Evolutionary conservation across 1,140 invertebrate species (phyloP), one percentile per base, ranked within the genome.

Genomic region (Sinella curviseta): DNA sequence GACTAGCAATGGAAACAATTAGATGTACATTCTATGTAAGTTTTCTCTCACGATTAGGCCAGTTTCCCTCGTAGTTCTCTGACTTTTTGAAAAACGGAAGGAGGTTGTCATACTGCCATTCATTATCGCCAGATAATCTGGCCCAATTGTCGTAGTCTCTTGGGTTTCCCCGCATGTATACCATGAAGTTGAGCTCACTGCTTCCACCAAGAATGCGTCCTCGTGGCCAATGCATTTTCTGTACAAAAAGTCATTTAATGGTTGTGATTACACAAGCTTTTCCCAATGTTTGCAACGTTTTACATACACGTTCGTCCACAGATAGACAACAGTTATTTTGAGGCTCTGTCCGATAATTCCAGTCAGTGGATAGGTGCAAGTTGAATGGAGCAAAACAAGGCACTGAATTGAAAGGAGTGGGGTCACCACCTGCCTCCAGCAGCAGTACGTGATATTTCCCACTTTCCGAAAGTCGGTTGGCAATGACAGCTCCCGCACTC

Each of bases 201-300:
- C 26, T 70, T 31, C 65, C 65, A 31, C 65, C 65, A 31, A 70
- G 31, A 24, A 70, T 30, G 30, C 24, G 30, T 12, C 65, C 65
- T 2, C 65, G 65, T 17, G 65, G 30, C 65, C 65, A 70, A 30
- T 2, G 26, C 65, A 70, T 70, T 70, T 33, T 70, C 65, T 70
- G 65, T 65, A 30, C 8, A 70, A 60, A 60, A 4, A 60, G 3
- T 60, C 4, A 60, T 17, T 4, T 12, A 3, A 4, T 60, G 55
- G 24, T 60, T 14, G 12, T 14, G 24, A 14, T 74, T 26, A 60
- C 17, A 31, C 2, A 31, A 8, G 12, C 4, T 12, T 28, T 74
- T 14, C 12, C 12, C 4, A 60, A 60, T 60, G 55, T 60, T 60
- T 60, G 14, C 12, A 60, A 24, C 3, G 3, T 14, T 8, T 87